Percentiles rank a stretch among this genome's conserved stretches.
Conservation (phyloP, 2,888 invertebrate species). For the Lasioglossum vierecki region DNA sequence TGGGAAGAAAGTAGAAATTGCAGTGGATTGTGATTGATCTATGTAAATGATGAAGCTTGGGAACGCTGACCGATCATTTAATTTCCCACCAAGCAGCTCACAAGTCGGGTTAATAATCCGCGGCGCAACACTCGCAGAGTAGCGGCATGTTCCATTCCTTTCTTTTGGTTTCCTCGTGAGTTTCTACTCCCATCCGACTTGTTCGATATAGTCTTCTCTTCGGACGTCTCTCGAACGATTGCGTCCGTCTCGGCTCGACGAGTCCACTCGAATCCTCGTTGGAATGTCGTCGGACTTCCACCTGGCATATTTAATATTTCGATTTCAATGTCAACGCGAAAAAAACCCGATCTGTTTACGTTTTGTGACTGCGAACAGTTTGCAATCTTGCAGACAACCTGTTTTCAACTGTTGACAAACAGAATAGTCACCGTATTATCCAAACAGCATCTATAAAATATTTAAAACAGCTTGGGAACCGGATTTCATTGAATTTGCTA, state of each 20-base stretch:
- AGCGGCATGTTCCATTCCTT: background rate
- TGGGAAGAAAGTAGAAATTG: background rate
- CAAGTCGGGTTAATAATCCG: slow-evolving; percentile 27
- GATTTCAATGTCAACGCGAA: background rate
- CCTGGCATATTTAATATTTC: background rate
- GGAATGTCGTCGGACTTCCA: background rate
- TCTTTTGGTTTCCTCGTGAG: background rate
- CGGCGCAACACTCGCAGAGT: slow-evolving; percentile 20
- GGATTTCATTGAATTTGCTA: background rate
- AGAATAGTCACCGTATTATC: background rate
- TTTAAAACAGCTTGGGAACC: background rate
- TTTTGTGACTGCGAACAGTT: background rate
- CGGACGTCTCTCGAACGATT: background rate
- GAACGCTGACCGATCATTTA: slow-evolving; percentile 15
- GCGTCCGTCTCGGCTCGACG: background rate
- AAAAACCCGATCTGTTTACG: slow-evolving; percentile 2
- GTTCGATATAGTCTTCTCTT: background rate
- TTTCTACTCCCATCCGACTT: slow-evolving; percentile 2
- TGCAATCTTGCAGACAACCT: background rate
- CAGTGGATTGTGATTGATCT: background rate
- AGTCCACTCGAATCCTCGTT: background rate
- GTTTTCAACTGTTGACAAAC: slow-evolving; percentile 4
- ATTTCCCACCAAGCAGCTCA: background rate
- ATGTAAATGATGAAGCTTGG: background rate
- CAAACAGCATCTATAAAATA: background rate